Evolutionary conservation across 2,888 invertebrate genomes (phyloP).

Genomic region (Enchytraeus crypticus): DNA sequence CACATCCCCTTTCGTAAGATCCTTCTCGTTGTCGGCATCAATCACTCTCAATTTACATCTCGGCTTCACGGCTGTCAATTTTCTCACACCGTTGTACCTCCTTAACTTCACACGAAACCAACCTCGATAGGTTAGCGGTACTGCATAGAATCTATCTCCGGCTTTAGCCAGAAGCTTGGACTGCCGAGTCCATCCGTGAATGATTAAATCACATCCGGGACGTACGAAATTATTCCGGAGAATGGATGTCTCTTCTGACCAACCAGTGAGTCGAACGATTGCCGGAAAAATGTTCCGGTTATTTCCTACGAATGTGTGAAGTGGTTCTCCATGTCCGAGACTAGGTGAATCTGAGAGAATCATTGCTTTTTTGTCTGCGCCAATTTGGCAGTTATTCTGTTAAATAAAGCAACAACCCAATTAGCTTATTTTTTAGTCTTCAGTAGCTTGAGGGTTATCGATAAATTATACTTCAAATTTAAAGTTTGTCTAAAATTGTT

Average conservation of each 20-base stretch:
- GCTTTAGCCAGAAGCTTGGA: constrained; percentile 23
- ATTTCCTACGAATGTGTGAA: constrained; percentile 22
- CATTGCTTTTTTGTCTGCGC: too few relatives aligned
- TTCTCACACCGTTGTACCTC: constrained; percentile 18
- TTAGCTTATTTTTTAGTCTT: too few relatives aligned
- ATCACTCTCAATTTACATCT: constrained; percentile 18
- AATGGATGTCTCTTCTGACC: constrained; percentile 27
- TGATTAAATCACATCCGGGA: constrained; percentile 24
- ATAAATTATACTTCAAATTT: too few relatives aligned
- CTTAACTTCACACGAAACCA: constrained; percentile 19
- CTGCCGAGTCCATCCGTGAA: constrained; percentile 29
- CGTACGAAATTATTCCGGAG: constrained; percentile 25
- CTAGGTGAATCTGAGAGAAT: background rate
- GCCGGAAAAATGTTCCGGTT: constrained; percentile 24
- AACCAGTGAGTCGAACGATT: constrained; percentile 21
- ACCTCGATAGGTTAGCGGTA: constrained; percentile 28
- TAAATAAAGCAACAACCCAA: too few relatives aligned
- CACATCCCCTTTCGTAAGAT: constrained; percentile 18
- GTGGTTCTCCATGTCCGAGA: constrained; percentile 12
- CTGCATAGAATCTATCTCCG: constrained; percentile 16
- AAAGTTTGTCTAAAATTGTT: too few relatives aligned
- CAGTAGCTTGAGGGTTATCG: too few relatives aligned
- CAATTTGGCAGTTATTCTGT: too few relatives aligned
- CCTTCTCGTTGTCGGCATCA: constrained; percentile 2
- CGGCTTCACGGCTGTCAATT: constrained; percentile 19